Percentiles rank a stretch among this genome's conserved stretches.
These are phyloP conservation scores for Rallus crepitans DNA, from an alignment of 2,797 vertebrate species.

Conservation along the genomic window DNA sequence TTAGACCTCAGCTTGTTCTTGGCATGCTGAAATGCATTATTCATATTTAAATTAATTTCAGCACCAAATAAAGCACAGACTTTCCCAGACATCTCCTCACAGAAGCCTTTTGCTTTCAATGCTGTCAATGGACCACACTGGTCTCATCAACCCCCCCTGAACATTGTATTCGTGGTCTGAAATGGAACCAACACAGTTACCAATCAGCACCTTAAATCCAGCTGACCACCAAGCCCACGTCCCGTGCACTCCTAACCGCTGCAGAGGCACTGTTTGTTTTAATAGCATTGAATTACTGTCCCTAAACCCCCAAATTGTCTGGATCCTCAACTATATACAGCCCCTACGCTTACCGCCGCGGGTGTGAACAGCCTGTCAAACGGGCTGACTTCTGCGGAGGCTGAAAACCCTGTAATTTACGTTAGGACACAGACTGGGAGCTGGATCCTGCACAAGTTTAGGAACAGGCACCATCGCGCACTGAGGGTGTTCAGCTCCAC, in stretches of 20 bases:
- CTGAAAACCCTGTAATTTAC: fast-evolving
- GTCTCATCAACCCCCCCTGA: not conserved
- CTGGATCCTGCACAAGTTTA: fast-evolving
- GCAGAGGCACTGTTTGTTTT: fast-evolving
- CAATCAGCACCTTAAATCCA: not conserved
- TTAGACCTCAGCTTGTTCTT: not conserved
- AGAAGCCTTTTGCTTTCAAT: not conserved
- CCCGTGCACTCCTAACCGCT: fast-evolving
- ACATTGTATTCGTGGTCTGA: fast-evolving
- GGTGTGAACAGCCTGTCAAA: not conserved
- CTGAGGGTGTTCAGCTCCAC: not conserved
- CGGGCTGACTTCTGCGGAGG: not conserved
- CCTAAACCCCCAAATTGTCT: not conserved
- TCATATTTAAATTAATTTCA: not conserved
- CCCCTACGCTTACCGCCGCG: not conserved
- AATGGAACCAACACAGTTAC: fast-evolving
- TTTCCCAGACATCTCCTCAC: not conserved
- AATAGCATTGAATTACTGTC: not conserved
- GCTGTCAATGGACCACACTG: fast-evolving
- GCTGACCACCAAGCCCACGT: not conserved
- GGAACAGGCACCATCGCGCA: not conserved
- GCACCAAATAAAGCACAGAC: not conserved
- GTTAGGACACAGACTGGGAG: not conserved
- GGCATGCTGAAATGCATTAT: not conserved
- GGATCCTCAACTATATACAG: not conserved